A percentile compares a stretch with the other conserved stretches of the same genome.
phyloP scores from a whole-genome alignment of 2,888 invertebrate genomes.

The Leptogaster cylindrica region DNA sequence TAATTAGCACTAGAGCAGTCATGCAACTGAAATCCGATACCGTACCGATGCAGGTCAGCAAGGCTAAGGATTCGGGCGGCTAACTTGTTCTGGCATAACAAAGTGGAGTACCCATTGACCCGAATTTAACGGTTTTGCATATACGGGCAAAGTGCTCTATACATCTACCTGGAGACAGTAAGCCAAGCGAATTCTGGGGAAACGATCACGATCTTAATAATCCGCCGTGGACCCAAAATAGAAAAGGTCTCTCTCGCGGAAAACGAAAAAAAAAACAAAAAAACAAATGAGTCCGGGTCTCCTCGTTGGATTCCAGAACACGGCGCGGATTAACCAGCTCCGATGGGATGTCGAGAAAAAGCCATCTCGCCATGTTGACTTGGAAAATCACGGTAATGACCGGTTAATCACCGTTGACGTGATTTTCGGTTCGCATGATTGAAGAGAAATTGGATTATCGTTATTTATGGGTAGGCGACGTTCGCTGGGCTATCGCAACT shows the following conservation, averaged over 20 bases:
- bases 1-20: background rate
- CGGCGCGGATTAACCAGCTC: background rate
- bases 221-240: conserved; percentile 27
- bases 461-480: conserved; percentile 39
- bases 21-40: conserved; percentile 16
- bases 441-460: conserved; percentile 43
- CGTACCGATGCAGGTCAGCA: conserved; percentile 15
- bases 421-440: conserved; percentile 45
- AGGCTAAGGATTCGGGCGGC: conserved; percentile 30
- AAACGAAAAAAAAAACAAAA: no score
- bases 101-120: conserved; percentile 39
- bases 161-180: conserved; percentile 27
- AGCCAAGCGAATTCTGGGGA: conserved; percentile 29
- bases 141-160: conserved; percentile 16
- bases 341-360: conserved; percentile 7
- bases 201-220: conserved; percentile 45
- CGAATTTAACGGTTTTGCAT: conserved; percentile 31
- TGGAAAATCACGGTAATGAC: conserved; percentile 40
- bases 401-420: conserved; percentile 45
- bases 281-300: background rate
- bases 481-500: conserved; percentile 13
- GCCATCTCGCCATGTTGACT: conserved; percentile 24
- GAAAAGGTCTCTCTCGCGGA: conserved; percentile 30
- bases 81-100: conserved; percentile 32
- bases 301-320: background rate